phyloP scores from a whole-genome alignment of 2,113 vertebrate species.

The Motacilla tschutschensis region DNA sequence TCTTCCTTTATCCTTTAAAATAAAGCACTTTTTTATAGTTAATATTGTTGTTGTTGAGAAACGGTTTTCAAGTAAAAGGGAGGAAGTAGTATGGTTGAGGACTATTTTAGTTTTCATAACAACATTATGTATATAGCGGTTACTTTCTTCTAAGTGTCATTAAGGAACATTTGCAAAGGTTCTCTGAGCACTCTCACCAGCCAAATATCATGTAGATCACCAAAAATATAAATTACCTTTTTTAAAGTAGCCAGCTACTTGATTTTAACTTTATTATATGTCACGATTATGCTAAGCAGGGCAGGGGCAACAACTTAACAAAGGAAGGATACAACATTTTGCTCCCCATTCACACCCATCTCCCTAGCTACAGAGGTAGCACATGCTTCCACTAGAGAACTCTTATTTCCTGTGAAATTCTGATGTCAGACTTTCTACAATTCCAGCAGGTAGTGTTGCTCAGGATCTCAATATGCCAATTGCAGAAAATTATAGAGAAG shows the following conservation, averaged over 20 bases:
- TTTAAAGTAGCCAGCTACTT: not conserved
- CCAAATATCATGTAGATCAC: not conserved
- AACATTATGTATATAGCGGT: not conserved
- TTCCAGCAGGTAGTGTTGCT: not conserved
- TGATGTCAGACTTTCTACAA: not conserved
- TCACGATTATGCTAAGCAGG: not conserved
- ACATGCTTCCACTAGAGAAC: not conserved
- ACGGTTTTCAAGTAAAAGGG: not conserved
- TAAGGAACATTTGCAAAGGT: not conserved
- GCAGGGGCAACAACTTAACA: not conserved
- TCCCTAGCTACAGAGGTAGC: not conserved
- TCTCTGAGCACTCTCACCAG: not conserved
- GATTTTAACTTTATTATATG: not conserved
- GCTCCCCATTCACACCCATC: not conserved
- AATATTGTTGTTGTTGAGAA: not conserved
- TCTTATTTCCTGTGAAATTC: not conserved
- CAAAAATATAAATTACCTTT: not conserved
- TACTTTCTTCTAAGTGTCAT: not conserved
- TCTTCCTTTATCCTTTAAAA: not conserved
- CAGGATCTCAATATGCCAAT: not conserved
- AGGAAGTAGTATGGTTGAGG: not conserved
- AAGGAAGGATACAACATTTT: not conserved
- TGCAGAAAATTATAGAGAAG: not conserved
- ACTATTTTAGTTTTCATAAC: not conserved
- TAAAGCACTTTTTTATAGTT: not conserved